Base-by-base conservation (phyloP, 2,888 invertebrate species). In the Crocallis elinguaria region DNA sequence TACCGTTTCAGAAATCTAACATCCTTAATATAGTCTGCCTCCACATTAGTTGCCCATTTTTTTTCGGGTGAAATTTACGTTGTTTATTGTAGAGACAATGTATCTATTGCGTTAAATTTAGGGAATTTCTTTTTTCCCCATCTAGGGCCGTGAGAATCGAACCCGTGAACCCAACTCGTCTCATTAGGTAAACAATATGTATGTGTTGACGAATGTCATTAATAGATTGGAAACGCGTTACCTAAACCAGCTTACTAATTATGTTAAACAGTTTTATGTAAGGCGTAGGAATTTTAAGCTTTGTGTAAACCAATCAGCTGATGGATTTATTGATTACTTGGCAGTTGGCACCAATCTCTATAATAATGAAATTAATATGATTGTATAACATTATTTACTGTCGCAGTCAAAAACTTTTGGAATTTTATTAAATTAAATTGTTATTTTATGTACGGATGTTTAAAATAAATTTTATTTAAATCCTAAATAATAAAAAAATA, bases 1-100 rank as follows among this genome's bases (percentile, higher is more conserved):
- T n/a, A n/a, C n/a, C n/a, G n/a, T n/a, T n/a, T n/a, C n/a, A n/a
- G n/a, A n/a, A n/a, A n/a, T n/a, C n/a, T n/a, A n/a, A n/a, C n/a
- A n/a, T n/a, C n/a, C n/a, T n/a, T n/a, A n/a, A n/a, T n/a, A n/a
- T 5, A 62, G 57, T 71, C 70, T 60, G 39, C 55, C 68, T 81
- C 82, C 78, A 79, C 69, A 72, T 66, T 64, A 17, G 19, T 29
- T 13, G 65, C 50, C 69, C 45, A 57, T 56, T 69, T 68, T 77
- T 79, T 80, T 77, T 73, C 71, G 65, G 60, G 71, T 79, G 81
- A 84, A 82, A 83, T 83, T 82, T 75, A 81, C 77, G 79, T 76
- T 85, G 83, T 86, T 86, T 87, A 85, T n/a, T 84, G 80, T 85
- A 79, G 80, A 84, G 82, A 86, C 86, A 86, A 86, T 86, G 85